Base-by-base conservation (phyloP, 1,140 invertebrate species). In the Neodiprion fabricii region DNA sequence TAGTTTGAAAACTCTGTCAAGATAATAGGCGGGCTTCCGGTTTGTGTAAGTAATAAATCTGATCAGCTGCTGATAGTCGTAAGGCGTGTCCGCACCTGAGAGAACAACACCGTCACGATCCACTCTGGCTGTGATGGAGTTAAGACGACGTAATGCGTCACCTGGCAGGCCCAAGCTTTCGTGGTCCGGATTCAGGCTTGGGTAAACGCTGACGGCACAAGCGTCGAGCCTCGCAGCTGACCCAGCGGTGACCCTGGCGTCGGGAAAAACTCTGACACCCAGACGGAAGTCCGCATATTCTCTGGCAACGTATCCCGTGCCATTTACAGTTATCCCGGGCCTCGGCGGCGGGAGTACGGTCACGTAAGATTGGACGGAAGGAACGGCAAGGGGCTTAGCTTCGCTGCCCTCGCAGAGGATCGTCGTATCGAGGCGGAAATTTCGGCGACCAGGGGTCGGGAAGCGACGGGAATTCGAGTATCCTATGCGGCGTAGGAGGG, bases 1-100 rank as follows among this genome's bases (percentile, higher is more conserved):
- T 4, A 99, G 89, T 83, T 98, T 97, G 89, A 99, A 98, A 1
- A 97, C 96, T 75, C 96, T 92, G 87, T 98, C 98, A 65, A 99
- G 89, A 85, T 98, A 97, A 85, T 97, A 97, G 5, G 96, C 96
- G 9, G 97, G 96, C 82, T 98, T 97, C 78, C 94, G 94, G 86
- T 98, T 98, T 78, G 95, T 96, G 89, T 99, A 99, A 74, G 95
- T 93, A 67, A 99, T 95, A 78, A 96, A 92, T 47, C 94, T 91
- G n/a, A 98, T 91, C 7, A 96, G 91, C 85, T 94, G 91, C 84
- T 96, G 93, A 83, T 97, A 98, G 85, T 96, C 96, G 80, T 92
- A 92, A 4, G 96, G 93, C 73, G 93, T 94, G 84, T 97, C 96
- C 1, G 95, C 94, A 47, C 96, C 96, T 72, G 92, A 92, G 17